Conservation (phyloP, 1,140 invertebrate genomes). For the Dendroctonus valens region DNA sequence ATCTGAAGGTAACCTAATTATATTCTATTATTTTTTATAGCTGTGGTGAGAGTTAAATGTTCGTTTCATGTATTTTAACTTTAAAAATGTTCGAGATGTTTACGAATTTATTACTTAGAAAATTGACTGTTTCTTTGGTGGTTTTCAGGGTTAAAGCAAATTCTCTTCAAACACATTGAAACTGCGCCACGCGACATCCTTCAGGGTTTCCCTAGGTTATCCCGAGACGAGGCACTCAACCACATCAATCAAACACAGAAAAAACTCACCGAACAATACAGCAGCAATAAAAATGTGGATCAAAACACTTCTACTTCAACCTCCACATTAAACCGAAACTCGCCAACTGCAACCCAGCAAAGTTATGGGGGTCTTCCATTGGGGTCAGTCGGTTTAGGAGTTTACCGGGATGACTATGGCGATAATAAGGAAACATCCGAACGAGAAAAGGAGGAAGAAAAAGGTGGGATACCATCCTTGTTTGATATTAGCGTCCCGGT, state of each 20-base stretch:
- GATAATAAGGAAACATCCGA: constrained; percentile 28
- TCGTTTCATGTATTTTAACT: too few relatives aligned
- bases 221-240: constrained; percentile 68
- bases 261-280: constrained; percentile 60
- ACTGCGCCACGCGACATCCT: constrained; percentile 87
- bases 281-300: constrained; percentile 13
- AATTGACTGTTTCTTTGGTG: neutral
- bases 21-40: neutral
- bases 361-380: neutral
- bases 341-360: neutral
- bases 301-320: constrained; percentile 10
- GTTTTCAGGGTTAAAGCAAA: constrained; percentile 46
- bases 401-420: constrained; percentile 10
- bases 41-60: too few relatives aligned
- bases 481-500: constrained; percentile 59
- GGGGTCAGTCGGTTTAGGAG: neutral
- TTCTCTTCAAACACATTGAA: constrained; percentile 73
- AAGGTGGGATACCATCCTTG: constrained; percentile 55
- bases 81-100: too few relatives aligned
- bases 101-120: too few relatives aligned
- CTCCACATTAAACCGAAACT: neutral
- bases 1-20: constrained; percentile 54
- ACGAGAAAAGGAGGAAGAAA: constrained; percentile 38
- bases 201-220: constrained; percentile 80
- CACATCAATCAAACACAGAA: constrained; percentile 71